A percentile compares a stretch with the other conserved stretches of the same genome.
phyloP scores from a whole-genome alignment of 2,113 vertebrate genomes.

The Saimiri boliviensis region DNA sequence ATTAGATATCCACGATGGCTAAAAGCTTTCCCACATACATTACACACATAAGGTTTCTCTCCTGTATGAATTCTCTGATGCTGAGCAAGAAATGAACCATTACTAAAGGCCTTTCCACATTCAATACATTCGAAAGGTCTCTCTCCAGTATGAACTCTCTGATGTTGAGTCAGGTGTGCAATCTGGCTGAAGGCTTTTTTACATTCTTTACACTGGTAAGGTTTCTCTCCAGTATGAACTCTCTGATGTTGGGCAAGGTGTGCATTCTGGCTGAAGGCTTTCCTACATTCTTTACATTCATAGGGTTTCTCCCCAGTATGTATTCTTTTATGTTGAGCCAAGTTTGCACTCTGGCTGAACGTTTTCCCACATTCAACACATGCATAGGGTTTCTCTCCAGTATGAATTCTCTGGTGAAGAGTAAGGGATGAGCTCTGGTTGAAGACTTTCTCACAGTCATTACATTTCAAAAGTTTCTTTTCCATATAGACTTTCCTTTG shows the following conservation, averaged over 20 bases:
- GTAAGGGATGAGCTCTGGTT: conserved; percentile 78
- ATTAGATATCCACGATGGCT: conserved; percentile 82
- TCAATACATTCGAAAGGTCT: conserved; percentile 81
- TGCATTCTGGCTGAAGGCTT: conserved; percentile 77
- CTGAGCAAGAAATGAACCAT: conserved; percentile 81
- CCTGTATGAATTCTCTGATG: conserved; percentile 83
- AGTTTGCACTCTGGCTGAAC: conserved; percentile 77
- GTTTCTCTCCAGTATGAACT: conserved; percentile 82
- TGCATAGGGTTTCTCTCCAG: conserved; percentile 76
- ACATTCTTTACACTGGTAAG: conserved; percentile 81
- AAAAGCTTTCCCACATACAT: conserved; percentile 81
- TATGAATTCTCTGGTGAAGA: conserved; percentile 75
- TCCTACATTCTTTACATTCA: conserved; percentile 68
- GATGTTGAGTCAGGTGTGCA: conserved; percentile 81
- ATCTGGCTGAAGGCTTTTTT: conserved; percentile 84
- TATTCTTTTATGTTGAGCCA: conserved; percentile 72
- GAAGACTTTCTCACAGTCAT: conserved; percentile 80
- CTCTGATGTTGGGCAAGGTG: conserved; percentile 82
- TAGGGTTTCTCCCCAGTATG: conserved; percentile 77
- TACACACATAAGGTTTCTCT: conserved; percentile 81
- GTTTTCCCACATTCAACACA: conserved; percentile 75
- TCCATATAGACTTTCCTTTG: conserved; percentile 51
- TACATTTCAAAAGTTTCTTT: conserved; percentile 74
- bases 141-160: conserved; percentile 80
- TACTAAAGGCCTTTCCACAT: conserved; percentile 82